Percentiles rank a stretch among this genome's conserved stretches.
phyloP scores from a whole-genome alignment of 1,140 invertebrate species.

The Bombus confusus region DNA sequence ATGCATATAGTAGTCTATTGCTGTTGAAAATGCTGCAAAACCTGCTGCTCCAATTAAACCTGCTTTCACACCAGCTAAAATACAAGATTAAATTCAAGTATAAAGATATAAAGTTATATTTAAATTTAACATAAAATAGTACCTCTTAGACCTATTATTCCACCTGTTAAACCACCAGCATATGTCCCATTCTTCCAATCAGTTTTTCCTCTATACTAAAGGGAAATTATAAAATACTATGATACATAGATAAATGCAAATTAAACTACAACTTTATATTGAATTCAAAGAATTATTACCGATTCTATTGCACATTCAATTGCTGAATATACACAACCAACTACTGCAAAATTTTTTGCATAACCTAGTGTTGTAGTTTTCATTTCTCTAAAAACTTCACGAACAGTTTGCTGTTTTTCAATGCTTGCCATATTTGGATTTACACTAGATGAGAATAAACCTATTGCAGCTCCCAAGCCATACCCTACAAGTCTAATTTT shows the following conservation, averaged over 20 bases:
- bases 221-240: slow-evolving; percentile 54
- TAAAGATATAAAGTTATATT: neutral
- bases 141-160: slow-evolving; percentile 97
- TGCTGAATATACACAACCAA: slow-evolving; percentile 96
- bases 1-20: slow-evolving; percentile 97
- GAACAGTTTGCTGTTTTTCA: slow-evolving; percentile 92
- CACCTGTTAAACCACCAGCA: slow-evolving; percentile 96
- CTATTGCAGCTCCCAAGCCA: slow-evolving; percentile 95
- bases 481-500: slow-evolving; percentile 87
- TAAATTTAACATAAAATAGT: slow-evolving; percentile 48
- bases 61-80: slow-evolving; percentile 95
- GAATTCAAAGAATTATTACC: slow-evolving; percentile 80
- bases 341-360: slow-evolving; percentile 98
- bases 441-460: slow-evolving; percentile 97
- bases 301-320: slow-evolving; percentile 96
- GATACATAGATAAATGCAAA: slow-evolving; percentile 27
- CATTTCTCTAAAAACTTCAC: slow-evolving; percentile 95
- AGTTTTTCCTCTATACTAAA: slow-evolving; percentile 93
- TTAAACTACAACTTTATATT: slow-evolving; percentile 30
- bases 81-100: slow-evolving; percentile 44
- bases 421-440: slow-evolving; percentile 92
- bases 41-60: slow-evolving; percentile 95
- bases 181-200: slow-evolving; percentile 98
- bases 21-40: slow-evolving; percentile 97
- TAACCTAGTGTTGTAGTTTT: slow-evolving; percentile 94